Evolutionary conservation across 2,113 vertebrate species (phyloP).

Genomic region (Pampusana beccarii): DNA sequence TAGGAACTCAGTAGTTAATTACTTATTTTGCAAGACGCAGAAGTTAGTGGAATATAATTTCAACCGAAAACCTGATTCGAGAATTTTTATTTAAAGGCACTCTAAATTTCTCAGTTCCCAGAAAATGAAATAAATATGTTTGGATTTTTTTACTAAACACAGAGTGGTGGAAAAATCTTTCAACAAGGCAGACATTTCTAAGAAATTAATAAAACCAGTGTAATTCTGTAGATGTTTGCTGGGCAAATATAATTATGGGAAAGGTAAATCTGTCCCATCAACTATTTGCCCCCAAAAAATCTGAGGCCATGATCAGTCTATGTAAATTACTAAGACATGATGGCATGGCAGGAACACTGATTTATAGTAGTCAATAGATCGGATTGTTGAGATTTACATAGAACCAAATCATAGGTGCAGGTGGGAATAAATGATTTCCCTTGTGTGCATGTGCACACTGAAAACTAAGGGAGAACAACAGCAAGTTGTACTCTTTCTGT

Average conservation of each 20-base stretch:
- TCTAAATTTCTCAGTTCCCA: neutral
- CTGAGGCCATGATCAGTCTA: neutral
- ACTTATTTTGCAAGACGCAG: neutral
- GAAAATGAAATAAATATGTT: neutral
- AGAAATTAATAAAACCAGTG: neutral
- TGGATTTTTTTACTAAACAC: neutral
- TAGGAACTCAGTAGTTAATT: neutral
- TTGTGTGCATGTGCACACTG: neutral
- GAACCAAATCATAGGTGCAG: conserved; percentile 1
- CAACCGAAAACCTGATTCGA: neutral
- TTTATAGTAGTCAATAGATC: neutral
- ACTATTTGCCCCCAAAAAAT: neutral
- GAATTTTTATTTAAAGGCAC: neutral
- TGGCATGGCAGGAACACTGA: neutral
- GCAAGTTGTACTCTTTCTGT: neutral
- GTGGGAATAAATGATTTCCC: neutral
- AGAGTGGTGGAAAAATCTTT: neutral
- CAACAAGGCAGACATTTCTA: neutral
- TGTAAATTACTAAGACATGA: neutral
- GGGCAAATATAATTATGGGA: neutral
- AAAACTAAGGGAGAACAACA: neutral
- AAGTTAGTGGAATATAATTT: neutral
- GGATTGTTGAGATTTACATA: conserved; percentile 42
- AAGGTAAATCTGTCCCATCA: neutral
- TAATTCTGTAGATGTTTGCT: neutral